These are phyloP conservation scores for Grus americana DNA, from an alignment of 2,113 vertebrate species.

Conservation along the genomic window DNA sequence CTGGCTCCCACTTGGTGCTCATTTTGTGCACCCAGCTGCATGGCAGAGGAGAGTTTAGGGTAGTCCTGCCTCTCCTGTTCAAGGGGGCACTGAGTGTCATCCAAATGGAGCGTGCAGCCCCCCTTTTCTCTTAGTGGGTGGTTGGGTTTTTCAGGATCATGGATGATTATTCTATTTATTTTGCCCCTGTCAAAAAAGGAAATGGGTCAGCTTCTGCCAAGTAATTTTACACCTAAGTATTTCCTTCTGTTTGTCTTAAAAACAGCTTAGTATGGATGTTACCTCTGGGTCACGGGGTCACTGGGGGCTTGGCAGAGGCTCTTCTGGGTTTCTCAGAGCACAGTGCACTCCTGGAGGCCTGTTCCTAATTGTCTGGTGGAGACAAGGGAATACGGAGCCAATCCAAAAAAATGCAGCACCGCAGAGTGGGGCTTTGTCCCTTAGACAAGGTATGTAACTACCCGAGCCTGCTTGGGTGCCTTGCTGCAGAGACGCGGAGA, in stretches of 20 bases:
- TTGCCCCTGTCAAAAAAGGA: constrained; percentile 45
- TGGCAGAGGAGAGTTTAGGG: neutral
- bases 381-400: neutral
- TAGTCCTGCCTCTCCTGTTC: neutral
- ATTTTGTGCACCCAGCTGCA: accelerated
- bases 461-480: neutral
- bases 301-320: constrained; percentile 32
- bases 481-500: accelerated
- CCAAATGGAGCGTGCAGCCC: accelerated
- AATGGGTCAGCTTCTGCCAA: constrained; percentile 28
- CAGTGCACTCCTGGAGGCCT: neutral
- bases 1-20: neutral
- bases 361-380: constrained; percentile 20
- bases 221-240: constrained; percentile 67
- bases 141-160: constrained; percentile 23
- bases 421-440: neutral
- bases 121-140: constrained; percentile 25
- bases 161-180: constrained; percentile 40
- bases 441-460: neutral
- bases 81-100: neutral
- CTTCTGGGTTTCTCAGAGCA: constrained; percentile 16
- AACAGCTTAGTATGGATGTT: constrained; percentile 60
- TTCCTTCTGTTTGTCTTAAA: constrained; percentile 69
- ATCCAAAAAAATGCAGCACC: accelerated
- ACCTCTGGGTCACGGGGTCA: constrained; percentile 9